Conservation (phyloP, 2,888 invertebrate genomes). For the Scaptomyza reducta region DNA sequence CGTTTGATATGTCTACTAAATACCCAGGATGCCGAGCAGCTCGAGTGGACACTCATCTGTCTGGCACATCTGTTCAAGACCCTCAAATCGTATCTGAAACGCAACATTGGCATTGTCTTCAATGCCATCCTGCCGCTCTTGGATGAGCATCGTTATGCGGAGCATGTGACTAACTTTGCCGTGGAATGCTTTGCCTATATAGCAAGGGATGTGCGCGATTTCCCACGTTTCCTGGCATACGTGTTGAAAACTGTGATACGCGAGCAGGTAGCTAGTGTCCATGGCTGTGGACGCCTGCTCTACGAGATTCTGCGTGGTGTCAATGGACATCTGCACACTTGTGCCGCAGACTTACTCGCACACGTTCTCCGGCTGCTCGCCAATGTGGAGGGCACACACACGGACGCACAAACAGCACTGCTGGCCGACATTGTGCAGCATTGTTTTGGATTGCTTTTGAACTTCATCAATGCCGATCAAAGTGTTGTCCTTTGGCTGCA, state of each 20-base stretch:
- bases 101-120: slow-evolving; percentile 90
- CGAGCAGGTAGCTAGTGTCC: slow-evolving; percentile 89
- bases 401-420: slow-evolving; percentile 55
- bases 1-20: slow-evolving; percentile 89
- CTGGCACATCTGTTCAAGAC: slow-evolving; percentile 96
- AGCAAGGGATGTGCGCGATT: slow-evolving; percentile 93
- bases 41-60: slow-evolving; percentile 94
- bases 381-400: slow-evolving; percentile 68
- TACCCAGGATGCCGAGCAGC: slow-evolving; percentile 91
- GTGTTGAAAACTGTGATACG: slow-evolving; percentile 88
- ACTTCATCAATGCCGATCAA: slow-evolving; percentile 87
- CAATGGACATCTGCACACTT: slow-evolving; percentile 93
- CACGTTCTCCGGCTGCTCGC: slow-evolving; percentile 87
- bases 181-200: slow-evolving; percentile 98
- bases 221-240: slow-evolving; percentile 89
- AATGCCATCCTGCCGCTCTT: slow-evolving; percentile 90
- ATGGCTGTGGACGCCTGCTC: slow-evolving; percentile 93
- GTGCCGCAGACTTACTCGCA: slow-evolving; percentile 89
- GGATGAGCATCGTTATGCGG: slow-evolving; percentile 89
- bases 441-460: slow-evolving; percentile 87
- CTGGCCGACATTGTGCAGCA: slow-evolving; percentile 88
- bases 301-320: slow-evolving; percentile 95
- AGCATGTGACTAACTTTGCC: slow-evolving; percentile 95
- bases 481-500: slow-evolving; percentile 88
- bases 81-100: slow-evolving; percentile 92